A percentile compares a stretch with the other conserved stretches of the same genome.
Evolutionary conservation across 2,797 vertebrate species (phyloP).

Genomic region (Acropternis orthonyx): DNA sequence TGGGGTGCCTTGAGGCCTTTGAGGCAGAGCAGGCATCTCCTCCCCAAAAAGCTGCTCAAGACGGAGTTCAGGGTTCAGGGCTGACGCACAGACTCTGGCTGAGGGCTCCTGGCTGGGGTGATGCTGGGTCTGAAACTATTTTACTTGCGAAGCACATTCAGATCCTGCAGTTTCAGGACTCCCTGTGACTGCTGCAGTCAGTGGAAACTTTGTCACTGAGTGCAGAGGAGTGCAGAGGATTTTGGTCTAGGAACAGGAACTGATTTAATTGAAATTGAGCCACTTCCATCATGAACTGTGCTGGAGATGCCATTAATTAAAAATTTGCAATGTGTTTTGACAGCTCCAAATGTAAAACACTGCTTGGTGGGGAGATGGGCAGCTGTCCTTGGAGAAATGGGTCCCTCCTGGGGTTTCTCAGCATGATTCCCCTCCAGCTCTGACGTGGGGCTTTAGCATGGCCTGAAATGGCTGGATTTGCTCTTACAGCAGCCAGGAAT

Average conservation of each 20-base stretch:
- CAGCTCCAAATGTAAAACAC: background rate
- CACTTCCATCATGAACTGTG: background rate
- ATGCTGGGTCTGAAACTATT: background rate
- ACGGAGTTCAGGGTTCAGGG: rapidly evolving
- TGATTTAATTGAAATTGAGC: background rate
- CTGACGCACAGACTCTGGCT: background rate
- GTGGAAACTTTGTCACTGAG: background rate
- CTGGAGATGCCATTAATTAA: background rate
- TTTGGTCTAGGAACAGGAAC: background rate
- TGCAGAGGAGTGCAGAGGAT: background rate
- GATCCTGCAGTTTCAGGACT: background rate
- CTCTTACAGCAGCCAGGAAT: background rate
- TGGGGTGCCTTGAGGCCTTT: background rate
- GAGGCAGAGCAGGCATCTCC: rapidly evolving
- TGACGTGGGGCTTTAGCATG: background rate
- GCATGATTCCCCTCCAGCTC: background rate
- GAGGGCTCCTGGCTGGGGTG: background rate
- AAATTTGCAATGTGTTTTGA: background rate
- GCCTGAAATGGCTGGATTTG: background rate
- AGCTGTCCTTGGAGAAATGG: background rate
- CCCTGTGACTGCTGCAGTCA: background rate
- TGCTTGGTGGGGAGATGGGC: background rate
- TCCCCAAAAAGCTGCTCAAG: background rate
- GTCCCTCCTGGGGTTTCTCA: background rate
- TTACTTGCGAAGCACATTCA: background rate